A percentile compares a stretch with the other conserved stretches of the same genome.
Conservation (phyloP, 2,888 invertebrate species). For the Heliconius ismenius region DNA sequence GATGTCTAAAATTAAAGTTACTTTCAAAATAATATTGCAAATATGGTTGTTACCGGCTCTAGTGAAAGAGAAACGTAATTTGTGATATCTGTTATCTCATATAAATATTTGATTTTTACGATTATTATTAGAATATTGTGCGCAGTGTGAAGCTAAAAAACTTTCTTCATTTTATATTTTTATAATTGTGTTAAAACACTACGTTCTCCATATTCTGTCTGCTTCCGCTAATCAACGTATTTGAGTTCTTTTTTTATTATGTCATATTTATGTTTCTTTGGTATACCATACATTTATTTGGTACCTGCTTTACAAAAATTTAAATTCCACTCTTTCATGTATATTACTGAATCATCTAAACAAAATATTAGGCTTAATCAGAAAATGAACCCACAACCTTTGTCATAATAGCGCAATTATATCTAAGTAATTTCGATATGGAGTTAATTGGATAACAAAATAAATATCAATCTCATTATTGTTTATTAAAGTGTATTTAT, state of each 20-base stretch:
- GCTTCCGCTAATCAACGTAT: too few species aligned
- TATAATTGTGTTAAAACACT: too few species aligned
- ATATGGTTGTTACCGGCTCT: not conserved
- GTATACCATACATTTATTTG: too few species aligned
- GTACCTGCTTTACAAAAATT: too few species aligned
- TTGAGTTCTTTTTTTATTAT: too few species aligned
- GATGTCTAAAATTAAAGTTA: not conserved
- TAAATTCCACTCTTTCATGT: too few species aligned
- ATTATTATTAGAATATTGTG: too few species aligned
- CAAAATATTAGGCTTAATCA: not conserved
- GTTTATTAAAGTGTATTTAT: not conserved
- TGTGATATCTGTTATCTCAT: not conserved
- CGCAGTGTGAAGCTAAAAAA: too few species aligned
- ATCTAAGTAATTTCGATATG: not conserved
- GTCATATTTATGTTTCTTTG: too few species aligned
- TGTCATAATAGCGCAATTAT: not conserved
- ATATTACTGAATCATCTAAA: not conserved
- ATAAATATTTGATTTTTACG: too few species aligned
- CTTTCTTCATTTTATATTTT: too few species aligned
- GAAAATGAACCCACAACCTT: not conserved
- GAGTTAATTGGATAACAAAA: not conserved
- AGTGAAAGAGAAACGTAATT: not conserved
- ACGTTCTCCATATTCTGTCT: too few species aligned
- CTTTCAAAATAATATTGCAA: not conserved
- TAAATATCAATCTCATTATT: not conserved